Conservation (phyloP, 1,140 invertebrate species). For the Galleria mellonella region DNA sequence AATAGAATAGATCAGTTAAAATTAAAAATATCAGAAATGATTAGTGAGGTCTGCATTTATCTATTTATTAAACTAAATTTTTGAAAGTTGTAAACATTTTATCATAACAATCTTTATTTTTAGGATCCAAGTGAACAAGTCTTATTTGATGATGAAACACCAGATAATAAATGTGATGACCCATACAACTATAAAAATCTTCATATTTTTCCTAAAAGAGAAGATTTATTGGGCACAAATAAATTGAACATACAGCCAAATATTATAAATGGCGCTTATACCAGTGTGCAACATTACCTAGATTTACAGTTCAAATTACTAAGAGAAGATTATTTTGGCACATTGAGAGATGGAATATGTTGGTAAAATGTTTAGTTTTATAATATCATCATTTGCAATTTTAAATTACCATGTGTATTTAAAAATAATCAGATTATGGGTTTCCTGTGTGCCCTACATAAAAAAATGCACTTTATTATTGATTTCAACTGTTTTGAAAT, state of each 20-base stretch:
- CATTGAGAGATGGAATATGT: conserved; percentile 61
- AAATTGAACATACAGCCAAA: conserved; percentile 38
- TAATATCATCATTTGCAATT: too few relatives aligned
- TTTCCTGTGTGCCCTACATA: too few relatives aligned
- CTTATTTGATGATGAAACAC: not conserved
- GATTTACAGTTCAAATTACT: conserved; percentile 58
- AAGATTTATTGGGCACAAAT: conserved; percentile 33
- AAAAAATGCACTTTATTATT: too few relatives aligned
- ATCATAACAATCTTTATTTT: conserved; percentile 2
- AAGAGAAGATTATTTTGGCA: conserved; percentile 57
- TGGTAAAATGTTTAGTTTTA: conserved; percentile 26
- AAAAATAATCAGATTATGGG: not conserved
- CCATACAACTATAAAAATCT: conserved; percentile 38
- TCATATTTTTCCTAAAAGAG: conserved; percentile 44
- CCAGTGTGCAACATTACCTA: conserved; percentile 47
- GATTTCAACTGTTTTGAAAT: too few relatives aligned
- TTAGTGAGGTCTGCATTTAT: conserved; percentile 11
- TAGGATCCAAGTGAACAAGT: conserved; percentile 12
- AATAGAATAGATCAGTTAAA: conserved; percentile 25
- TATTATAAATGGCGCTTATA: conserved; percentile 55
- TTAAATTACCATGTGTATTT: conserved; percentile 4
- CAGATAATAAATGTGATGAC: conserved; percentile 13
- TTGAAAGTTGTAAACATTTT: not conserved
- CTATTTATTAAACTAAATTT: not conserved
- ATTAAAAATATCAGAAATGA: conserved; percentile 16